Evolutionary conservation across 2,888 invertebrate genomes (phyloP).

Genomic region (Alcis repandata): DNA sequence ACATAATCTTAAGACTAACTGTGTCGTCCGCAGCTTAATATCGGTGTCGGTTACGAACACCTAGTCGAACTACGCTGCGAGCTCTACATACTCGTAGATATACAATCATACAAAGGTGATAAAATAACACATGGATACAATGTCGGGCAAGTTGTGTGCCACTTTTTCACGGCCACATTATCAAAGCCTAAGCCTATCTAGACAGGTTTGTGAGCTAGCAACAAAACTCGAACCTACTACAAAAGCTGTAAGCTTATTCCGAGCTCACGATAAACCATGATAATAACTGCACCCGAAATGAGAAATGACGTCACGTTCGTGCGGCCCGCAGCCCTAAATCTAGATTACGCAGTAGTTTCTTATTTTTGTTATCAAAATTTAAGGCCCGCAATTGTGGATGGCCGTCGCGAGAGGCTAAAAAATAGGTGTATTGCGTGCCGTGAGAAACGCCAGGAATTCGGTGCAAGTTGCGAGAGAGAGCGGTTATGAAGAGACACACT

Average conservation of each 20-base stretch:
- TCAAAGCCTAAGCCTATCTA: constrained; percentile 18
- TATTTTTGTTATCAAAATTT: constrained; percentile 67
- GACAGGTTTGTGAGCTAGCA: constrained; percentile 16
- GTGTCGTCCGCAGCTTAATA: too few relatives aligned
- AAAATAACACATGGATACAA: neutral
- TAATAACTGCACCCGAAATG: constrained; percentile 44
- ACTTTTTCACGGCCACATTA: constrained; percentile 11
- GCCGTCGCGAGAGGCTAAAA: constrained; percentile 64
- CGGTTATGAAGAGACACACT: constrained; percentile 9
- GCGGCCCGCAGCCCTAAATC: constrained; percentile 49
- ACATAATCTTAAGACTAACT: too few relatives aligned
- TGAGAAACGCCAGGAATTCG: constrained; percentile 40
- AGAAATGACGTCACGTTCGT: constrained; percentile 54
- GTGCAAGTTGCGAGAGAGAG: constrained; percentile 45
- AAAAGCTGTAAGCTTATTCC: constrained; percentile 25
- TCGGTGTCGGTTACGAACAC: too few relatives aligned
- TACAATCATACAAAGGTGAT: neutral
- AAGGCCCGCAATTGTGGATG: constrained; percentile 59
- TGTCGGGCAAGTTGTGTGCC: neutral
- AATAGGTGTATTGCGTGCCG: constrained; percentile 72
- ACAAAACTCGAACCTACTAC: constrained; percentile 30
- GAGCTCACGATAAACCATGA: constrained; percentile 29
- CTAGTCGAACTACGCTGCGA: too few relatives aligned
- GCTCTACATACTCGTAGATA: too few relatives aligned
- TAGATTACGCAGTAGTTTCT: constrained; percentile 56